Conservation (phyloP, 2,888 invertebrate genomes). For the Hypercompe scribonia region DNA sequence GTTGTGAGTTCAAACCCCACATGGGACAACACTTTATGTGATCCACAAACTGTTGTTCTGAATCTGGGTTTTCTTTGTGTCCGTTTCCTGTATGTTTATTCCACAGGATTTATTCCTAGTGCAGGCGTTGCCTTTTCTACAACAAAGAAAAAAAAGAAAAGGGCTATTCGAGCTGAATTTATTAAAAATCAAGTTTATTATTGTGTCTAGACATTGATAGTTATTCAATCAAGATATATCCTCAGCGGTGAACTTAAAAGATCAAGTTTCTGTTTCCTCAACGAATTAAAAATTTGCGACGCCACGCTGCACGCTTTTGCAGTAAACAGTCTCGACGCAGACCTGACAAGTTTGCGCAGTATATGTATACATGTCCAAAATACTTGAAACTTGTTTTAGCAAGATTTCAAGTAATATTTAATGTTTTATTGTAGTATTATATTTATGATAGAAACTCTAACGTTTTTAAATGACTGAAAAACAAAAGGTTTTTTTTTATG, state of each 20-base stretch:
- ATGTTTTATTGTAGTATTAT: not conserved
- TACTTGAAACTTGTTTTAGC: not conserved
- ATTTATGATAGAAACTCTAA: not conserved
- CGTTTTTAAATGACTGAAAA: not conserved
- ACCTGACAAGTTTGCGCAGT: not conserved
- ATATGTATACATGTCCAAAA: not conserved
- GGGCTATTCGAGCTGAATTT: too few relatives aligned
- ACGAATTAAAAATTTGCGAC: not conserved
- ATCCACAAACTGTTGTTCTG: too few relatives aligned
- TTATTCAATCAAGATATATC: not conserved
- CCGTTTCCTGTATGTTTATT: too few relatives aligned
- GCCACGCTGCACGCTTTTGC: not conserved
- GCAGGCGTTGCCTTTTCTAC: too few relatives aligned
- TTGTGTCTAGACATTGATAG: not conserved
- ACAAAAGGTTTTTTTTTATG: too few relatives aligned
- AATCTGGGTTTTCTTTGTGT: too few relatives aligned
- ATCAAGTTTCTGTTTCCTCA: not conserved
- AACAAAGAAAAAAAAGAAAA: too few relatives aligned
- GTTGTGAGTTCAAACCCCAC: too few relatives aligned
- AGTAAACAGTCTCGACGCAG: not conserved
- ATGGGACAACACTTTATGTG: too few relatives aligned
- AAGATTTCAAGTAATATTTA: not conserved
- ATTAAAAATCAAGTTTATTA: not conserved
- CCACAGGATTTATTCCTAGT: too few relatives aligned
- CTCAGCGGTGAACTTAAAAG: not conserved